Evolutionary conservation across 2,888 invertebrate species (phyloP), one percentile per base, ranked within the genome.

Genomic region (Agrochola circellaris): DNA sequence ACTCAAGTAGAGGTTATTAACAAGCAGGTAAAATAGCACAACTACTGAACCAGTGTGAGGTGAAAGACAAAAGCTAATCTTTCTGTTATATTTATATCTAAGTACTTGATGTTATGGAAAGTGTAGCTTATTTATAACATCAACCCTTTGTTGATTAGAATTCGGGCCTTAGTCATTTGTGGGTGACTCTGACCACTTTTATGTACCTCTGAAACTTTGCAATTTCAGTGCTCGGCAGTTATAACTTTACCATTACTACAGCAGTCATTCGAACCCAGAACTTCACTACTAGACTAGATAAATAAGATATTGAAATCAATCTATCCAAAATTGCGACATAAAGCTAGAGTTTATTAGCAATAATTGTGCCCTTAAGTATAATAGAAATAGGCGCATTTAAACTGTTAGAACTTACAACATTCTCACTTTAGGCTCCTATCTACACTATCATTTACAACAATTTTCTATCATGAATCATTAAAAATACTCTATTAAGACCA

Each of bases 381-480:
- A 78, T 78, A 77, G 78, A 62, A 69, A 77, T 60, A 45, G 56
- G 56, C 17, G 54, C 73, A 78, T 83, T 86, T 78, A 83, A 83
- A 74, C 65, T 77, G 68, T 74, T 71, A 66, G 72, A 70, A 79
- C 73, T 75, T 78, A 83, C 86, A 83, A 71, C 78, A 86, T 82
- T 83, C 66, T 64, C 80, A 74, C 79, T 79, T 84, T 64, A 77
- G 60, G 30, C 38, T 56, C 58, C 67, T 88, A 88, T 87, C 87
- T 80, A 68, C 68, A 76, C 83, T 73, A 83, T 87, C 80, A 88
- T 85, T 87, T 81, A 83, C 85, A 79, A 73, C 72, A 66, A 83
- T 86, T 87, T 84, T 79, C 77, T 69, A 79, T 82, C 75, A 85
- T 86, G 83, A 80, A 86, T 86, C 87, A 88, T 88, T 89, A 87